Evolutionary conservation across 2,797 vertebrate genomes (phyloP).

Genomic region (Chaenodraco wilsoni): DNA sequence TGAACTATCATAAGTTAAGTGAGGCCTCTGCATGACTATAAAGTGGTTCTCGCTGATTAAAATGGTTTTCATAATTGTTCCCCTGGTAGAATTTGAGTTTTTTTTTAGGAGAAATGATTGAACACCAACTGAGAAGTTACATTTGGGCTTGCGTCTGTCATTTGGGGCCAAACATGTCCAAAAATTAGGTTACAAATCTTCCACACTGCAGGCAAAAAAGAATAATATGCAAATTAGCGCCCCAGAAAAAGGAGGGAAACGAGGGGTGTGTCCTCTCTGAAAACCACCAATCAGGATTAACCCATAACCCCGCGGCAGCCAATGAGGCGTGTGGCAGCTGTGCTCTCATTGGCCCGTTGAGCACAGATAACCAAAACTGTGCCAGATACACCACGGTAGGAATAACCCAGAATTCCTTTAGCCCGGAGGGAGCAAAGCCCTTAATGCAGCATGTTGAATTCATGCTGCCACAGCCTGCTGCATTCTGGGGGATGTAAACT

Average conservation of each 20-base stretch:
- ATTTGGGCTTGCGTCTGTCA: slow-evolving; percentile 16
- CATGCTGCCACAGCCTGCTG: slow-evolving; percentile 44
- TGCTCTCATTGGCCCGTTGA: slow-evolving; percentile 61
- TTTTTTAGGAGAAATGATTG: slow-evolving; percentile 1
- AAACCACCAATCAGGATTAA: slow-evolving; percentile 71
- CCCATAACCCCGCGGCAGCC: slow-evolving; percentile 54
- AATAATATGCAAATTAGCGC: slow-evolving; percentile 62
- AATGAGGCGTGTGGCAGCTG: slow-evolving; percentile 70
- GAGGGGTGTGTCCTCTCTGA: slow-evolving; percentile 38
- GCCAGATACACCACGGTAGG: slow-evolving; percentile 71
- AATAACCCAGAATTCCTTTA: slow-evolving; percentile 64
- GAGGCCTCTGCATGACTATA: not conserved
- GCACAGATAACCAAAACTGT: slow-evolving; percentile 67
- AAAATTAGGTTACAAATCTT: slow-evolving; percentile 51
- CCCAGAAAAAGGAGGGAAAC: not conserved
- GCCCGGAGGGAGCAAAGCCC: slow-evolving; percentile 61
- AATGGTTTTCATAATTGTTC: slow-evolving; percentile 8
- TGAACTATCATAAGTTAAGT: not conserved
- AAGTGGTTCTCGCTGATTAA: slow-evolving; percentile 13
- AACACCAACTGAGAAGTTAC: not conserved
- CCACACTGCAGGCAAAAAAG: slow-evolving; percentile 31
- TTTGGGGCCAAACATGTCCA: slow-evolving; percentile 20
- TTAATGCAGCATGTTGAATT: slow-evolving; percentile 53
- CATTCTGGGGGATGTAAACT: slow-evolving; percentile 39
- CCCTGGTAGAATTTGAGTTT: not conserved